phyloP scores from a whole-genome alignment of 2,797 vertebrate species.

The Capromys pilorides region DNA sequence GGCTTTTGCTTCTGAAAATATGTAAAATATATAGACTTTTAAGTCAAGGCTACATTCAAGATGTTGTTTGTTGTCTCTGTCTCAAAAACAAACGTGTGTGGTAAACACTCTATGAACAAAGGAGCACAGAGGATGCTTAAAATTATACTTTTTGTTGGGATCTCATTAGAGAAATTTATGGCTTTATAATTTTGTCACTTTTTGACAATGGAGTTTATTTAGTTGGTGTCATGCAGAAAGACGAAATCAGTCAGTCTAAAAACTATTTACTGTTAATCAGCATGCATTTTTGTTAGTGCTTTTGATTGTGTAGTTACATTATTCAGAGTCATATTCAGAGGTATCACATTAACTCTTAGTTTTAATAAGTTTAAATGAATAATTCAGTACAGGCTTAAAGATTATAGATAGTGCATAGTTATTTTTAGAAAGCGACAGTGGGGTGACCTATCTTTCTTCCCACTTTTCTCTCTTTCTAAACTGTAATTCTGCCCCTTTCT shows the following conservation, averaged over 20 bases:
- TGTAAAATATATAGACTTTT: slow-evolving; percentile 45
- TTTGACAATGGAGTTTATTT: slow-evolving; percentile 6
- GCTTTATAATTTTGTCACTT: slow-evolving; percentile 34
- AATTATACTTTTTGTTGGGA: slow-evolving; percentile 22
- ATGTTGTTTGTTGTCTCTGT: slow-evolving; percentile 58
- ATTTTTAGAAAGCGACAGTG: slow-evolving; percentile 68
- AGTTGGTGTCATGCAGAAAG: slow-evolving; percentile 49
- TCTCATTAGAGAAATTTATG: slow-evolving; percentile 24
- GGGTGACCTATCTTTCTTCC: slow-evolving; percentile 21
- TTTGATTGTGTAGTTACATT: slow-evolving; percentile 59
- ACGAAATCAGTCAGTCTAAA: slow-evolving; percentile 61
- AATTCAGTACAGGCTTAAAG: slow-evolving; percentile 52
- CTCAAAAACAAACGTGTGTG: slow-evolving; percentile 27
- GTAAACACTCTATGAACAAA: slow-evolving; percentile 52
- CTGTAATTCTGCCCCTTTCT: background rate
- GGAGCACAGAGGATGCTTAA: slow-evolving; percentile 48
- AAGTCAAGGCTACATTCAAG: slow-evolving; percentile 27
- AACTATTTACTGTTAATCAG: slow-evolving; percentile 65
- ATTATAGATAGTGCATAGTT: background rate
- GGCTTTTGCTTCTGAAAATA: slow-evolving; percentile 64
- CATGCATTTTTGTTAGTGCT: slow-evolving; percentile 65
- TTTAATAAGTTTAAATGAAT: slow-evolving; percentile 73
- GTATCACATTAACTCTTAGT: slow-evolving; percentile 69
- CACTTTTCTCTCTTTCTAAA: background rate
- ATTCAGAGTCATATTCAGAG: slow-evolving; percentile 63